phyloP scores from a whole-genome alignment of 2,888 invertebrate genomes.

The Sinotaia quadrata region DNA sequence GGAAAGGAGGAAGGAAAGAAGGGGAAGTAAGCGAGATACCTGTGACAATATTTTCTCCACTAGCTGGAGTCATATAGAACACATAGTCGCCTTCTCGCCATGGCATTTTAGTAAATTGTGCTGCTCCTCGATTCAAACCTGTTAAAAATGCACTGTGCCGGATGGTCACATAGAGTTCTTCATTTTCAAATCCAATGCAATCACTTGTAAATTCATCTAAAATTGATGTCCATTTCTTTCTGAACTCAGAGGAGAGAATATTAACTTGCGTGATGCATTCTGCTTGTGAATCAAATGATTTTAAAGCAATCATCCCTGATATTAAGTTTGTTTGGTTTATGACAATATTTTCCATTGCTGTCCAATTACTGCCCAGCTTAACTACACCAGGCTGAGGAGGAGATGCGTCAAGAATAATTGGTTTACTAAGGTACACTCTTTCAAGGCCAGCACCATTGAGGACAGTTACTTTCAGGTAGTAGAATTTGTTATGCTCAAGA shows the following conservation, averaged over 20 bases:
- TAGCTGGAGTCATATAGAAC: neutral
- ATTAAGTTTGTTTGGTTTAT: neutral
- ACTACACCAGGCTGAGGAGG: conserved; percentile 8
- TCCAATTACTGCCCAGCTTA: conserved; percentile 20
- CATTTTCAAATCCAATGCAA: conserved; percentile 2
- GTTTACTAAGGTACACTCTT: neutral
- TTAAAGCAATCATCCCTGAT: neutral
- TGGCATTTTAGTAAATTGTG: neutral
- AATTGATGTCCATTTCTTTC: neutral
- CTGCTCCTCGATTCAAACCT: conserved; percentile 9
- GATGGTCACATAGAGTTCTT: conserved; percentile 1
- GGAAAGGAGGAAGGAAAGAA: conserved; percentile 6
- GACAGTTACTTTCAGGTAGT: conserved; percentile 8
- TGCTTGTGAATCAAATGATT: neutral
- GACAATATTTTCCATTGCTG: neutral
- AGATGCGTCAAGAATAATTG: conserved; percentile 9
- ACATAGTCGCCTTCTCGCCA: conserved; percentile 16
- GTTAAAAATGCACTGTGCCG: conserved; percentile 4
- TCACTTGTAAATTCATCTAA: neutral
- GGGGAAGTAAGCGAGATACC: conserved; percentile 14
- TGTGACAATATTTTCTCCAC: neutral
- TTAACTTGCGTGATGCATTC: conserved; percentile 14
- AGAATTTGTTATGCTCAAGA: conserved; percentile 2
- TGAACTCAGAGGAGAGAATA: neutral
- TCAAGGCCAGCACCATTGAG: conserved; percentile 18